A percentile compares a stretch with the other conserved stretches of the same genome.
phyloP scores from a whole-genome alignment of 2,797 vertebrate species.

The Ficedula albicollis region DNA sequence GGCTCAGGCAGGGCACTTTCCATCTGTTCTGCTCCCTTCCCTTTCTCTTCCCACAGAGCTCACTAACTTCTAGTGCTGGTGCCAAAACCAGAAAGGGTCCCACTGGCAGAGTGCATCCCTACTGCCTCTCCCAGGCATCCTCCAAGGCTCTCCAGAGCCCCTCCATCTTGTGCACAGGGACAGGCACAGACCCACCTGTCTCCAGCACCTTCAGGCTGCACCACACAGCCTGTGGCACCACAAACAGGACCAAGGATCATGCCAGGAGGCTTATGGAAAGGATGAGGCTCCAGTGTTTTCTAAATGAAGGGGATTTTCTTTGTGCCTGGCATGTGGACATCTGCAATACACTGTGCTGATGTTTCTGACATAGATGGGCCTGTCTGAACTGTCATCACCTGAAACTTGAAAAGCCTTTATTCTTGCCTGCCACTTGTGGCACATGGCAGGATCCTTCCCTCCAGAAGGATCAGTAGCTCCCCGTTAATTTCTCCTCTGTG shows the following conservation, averaged over 20 bases:
- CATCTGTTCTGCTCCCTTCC: background rate
- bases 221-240: fast-evolving
- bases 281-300: fast-evolving
- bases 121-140: background rate
- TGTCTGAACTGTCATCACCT: background rate
- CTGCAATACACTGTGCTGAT: background rate
- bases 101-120: fast-evolving
- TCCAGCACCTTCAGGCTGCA: background rate
- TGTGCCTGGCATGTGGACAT: background rate
- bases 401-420: conserved; percentile 3
- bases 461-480: background rate
- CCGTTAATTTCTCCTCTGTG: background rate
- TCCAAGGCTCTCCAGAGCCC: background rate
- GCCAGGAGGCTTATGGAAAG: background rate
- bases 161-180: background rate
- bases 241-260: background rate
- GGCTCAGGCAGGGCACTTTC: background rate
- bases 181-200: background rate
- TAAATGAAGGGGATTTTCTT: background rate
- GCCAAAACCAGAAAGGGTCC: background rate
- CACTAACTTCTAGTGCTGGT: fast-evolving
- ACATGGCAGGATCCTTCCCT: background rate
- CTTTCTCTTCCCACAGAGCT: background rate
- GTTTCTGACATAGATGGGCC: background rate
- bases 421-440: background rate